Evolutionary conservation across 2,113 vertebrate species (phyloP), one percentile per base, ranked within the genome.

Genomic region (Nanorana parkeri): DNA sequence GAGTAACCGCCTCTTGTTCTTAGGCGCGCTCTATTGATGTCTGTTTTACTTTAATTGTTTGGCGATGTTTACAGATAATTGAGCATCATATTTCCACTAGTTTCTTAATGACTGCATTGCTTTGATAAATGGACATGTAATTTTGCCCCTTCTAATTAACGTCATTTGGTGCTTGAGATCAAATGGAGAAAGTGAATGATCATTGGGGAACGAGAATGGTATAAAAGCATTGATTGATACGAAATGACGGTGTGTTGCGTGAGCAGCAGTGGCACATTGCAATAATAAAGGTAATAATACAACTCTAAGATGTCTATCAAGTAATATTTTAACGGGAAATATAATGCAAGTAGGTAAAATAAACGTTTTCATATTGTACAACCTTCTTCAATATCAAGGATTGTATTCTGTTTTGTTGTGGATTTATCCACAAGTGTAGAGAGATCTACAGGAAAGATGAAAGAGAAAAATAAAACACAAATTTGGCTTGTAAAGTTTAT

Each of bases 21-120:
- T 54, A n/a, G 28, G 13, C 73, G 54, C 29, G 61, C 55, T 61
- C 15, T 61, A 63, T 76, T 76, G 73, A 76, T 76, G 60, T 63
- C 29, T 61, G 56, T 47, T 76, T 76, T 24, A 61, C 73, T 61
- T 24, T 60, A 47, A 63, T 76, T 76, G 32, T 16, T 60, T 19
- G 3, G 23, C 71, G 13, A 55, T 73, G 26, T 51, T 55, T 56
- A 17, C 11, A 32, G 26, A 56, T 73, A 56, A 73, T 55, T 73
- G 52, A 58, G 16, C 24, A 58, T 56, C 71, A 51, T 58, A 56
- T 58, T 73, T 26, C 19, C 52, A 71, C 21, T 21, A 54, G 54
- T n/a, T 56, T 29, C 24, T 17, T 73, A 58, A 73, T 32, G 69
- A 63, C 73, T 23, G 36, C 61, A 10, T 32, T 24, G 56, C 20